Evolutionary conservation across 92 coral and sea anemone species (phyloP).

Genomic region (Porites lobata): DNA sequence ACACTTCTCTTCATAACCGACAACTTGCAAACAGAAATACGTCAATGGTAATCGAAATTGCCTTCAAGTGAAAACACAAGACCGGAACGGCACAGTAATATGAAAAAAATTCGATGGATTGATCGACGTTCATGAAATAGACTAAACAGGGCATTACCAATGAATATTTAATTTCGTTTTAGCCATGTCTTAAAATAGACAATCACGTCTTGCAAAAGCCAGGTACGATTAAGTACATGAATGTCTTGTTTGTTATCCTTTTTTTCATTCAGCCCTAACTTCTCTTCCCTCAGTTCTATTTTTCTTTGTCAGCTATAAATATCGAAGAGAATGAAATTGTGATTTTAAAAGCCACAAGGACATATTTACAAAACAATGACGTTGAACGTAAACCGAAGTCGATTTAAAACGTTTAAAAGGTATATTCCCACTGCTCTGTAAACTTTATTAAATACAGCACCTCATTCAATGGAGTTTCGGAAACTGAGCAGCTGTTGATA

Average conservation of each 20-base stretch:
- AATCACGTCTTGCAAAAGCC: background rate
- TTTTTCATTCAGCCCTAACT: background rate
- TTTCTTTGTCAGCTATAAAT: background rate
- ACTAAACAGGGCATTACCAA: background rate
- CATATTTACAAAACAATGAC: background rate
- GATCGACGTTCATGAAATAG: constrained; percentile 4
- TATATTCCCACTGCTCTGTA: background rate
- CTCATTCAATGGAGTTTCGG: background rate
- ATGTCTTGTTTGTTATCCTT: background rate
- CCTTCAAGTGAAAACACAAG: background rate
- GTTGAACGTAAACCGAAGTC: no score
- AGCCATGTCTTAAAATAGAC: background rate
- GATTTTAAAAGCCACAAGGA: background rate
- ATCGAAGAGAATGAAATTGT: background rate
- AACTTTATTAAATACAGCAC: constrained; percentile 6
- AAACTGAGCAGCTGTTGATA: constrained; percentile 12
- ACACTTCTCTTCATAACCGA: background rate
- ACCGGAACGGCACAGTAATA: background rate
- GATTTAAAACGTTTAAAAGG: background rate
- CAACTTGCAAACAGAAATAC: background rate
- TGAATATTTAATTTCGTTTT: constrained; percentile 14
- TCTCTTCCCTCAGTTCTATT: background rate
- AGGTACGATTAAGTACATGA: background rate
- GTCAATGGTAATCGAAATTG: background rate
- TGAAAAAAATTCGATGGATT: background rate